These are phyloP conservation scores for Cettia cetti DNA, from an alignment of 2,113 vertebrate species.

Conservation along the genomic window DNA sequence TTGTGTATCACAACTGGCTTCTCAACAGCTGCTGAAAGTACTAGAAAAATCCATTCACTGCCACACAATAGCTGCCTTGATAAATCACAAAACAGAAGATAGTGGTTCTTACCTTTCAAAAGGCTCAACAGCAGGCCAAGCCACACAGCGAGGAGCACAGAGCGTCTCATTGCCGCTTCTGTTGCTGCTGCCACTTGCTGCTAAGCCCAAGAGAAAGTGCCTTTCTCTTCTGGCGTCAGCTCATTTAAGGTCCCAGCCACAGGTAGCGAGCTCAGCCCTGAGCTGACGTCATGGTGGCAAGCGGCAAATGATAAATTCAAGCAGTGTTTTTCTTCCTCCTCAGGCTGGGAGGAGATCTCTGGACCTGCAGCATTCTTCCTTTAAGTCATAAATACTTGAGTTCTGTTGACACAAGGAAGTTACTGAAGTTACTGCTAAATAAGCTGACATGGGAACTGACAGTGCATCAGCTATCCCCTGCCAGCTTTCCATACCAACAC, in stretches of 20 bases:
- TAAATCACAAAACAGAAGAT: conserved; percentile 30
- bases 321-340: neutral
- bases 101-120: conserved; percentile 66
- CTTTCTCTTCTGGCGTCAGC: neutral
- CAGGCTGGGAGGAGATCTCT: neutral
- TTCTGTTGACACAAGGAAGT: neutral
- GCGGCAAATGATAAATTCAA: conserved; percentile 31
- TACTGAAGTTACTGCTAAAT: neutral
- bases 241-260: conserved; percentile 47
- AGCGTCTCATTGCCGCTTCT: conserved; percentile 51
- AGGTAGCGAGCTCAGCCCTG: conserved; percentile 63
- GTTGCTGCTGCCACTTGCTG: conserved; percentile 5
- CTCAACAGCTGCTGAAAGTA: neutral
- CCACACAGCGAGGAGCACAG: neutral
- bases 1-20: neutral
- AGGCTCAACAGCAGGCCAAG: neutral
- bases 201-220: conserved; percentile 40
- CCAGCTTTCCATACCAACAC: neutral
- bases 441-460: neutral
- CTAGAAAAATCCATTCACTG: neutral
- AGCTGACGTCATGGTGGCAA: conserved; percentile 67
- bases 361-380: neutral
- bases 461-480: neutral
- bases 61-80: conserved; percentile 7
- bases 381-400: neutral